phyloP scores from a whole-genome alignment of 2,113 vertebrate species.

The Helogale parvula region DNA sequence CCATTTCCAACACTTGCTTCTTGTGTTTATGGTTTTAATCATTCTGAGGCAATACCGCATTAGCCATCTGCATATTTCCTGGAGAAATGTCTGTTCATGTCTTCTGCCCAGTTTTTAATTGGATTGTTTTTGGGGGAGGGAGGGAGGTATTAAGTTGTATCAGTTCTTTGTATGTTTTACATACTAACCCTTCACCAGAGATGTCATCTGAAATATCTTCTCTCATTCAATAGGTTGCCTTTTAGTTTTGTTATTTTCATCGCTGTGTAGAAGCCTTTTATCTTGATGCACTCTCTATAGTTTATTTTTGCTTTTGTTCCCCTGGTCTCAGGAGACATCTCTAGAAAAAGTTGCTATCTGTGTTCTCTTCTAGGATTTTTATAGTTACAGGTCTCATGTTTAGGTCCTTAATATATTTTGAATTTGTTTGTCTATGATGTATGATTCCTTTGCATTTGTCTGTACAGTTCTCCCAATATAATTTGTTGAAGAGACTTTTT shows the following conservation, averaged over 20 bases:
- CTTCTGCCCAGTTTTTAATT: neutral
- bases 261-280: neutral
- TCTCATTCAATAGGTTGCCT: neutral
- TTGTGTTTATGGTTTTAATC: neutral
- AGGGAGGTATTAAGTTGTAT: neutral
- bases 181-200: neutral
- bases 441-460: neutral
- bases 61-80: neutral
- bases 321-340: neutral
- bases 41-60: neutral
- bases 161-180: neutral
- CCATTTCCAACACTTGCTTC: neutral
- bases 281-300: neutral
- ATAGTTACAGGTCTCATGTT: neutral
- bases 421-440: neutral
- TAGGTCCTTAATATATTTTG: neutral
- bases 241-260: neutral
- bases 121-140: neutral
- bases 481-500: neutral
- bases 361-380: neutral
- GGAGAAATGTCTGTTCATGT: neutral
- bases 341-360: neutral
- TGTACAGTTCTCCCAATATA: neutral
- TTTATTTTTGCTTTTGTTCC: neutral
- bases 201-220: neutral